Evolutionary conservation across 1,140 invertebrate genomes (phyloP).

Genomic region (Lepidurus packardi): DNA sequence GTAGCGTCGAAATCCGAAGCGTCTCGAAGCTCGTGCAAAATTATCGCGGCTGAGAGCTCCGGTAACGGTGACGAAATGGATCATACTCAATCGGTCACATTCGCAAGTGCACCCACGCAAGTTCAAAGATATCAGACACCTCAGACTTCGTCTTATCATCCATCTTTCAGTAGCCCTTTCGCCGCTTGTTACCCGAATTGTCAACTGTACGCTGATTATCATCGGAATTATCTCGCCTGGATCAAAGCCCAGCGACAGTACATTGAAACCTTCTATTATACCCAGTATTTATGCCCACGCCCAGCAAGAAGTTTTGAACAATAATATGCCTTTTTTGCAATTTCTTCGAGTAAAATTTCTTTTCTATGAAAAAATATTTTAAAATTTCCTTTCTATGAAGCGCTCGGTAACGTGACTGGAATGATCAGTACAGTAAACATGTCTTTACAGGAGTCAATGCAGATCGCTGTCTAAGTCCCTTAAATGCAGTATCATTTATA

Average conservation of each 20-base stretch:
- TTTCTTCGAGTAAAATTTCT: no score
- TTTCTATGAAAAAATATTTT: no score
- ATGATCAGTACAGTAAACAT: no score
- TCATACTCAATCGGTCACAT: neutral
- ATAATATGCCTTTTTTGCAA: neutral
- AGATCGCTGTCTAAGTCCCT: neutral
- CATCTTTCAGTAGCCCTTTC: neutral
- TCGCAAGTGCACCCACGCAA: neutral
- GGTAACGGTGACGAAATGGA: neutral
- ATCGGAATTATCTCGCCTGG: neutral
- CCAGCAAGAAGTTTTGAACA: neutral
- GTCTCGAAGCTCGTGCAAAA: neutral
- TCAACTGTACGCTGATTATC: neutral
- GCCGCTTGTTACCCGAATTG: neutral
- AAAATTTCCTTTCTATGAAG: no score
- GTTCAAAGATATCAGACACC: neutral
- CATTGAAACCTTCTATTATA: neutral
- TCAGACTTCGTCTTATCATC: neutral
- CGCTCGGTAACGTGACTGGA: no score
- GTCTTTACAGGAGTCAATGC: neutral
- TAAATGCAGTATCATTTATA: neutral
- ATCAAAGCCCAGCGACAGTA: slow-evolving; percentile 14
- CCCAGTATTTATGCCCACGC: neutral
- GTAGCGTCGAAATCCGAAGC: neutral
- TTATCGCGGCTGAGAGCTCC: neutral